Percentiles rank a stretch among this genome's conserved stretches.
These are phyloP conservation scores for Dasypolia templi DNA, from an alignment of 2,888 invertebrate genomes.

Conservation along the genomic window DNA sequence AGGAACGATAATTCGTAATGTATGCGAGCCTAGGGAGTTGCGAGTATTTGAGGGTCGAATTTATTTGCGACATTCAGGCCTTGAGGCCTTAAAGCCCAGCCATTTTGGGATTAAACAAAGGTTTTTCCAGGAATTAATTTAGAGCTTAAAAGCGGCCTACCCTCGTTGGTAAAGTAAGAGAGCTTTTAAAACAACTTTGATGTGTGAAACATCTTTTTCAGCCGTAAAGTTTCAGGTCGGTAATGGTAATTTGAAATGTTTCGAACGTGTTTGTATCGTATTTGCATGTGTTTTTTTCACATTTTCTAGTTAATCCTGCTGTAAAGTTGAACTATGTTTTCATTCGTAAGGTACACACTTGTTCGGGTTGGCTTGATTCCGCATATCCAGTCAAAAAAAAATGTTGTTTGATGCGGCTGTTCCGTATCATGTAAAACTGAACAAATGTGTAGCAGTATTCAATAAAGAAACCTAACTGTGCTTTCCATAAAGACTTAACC, in stretches of 20 bases:
- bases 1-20: constrained; percentile 49
- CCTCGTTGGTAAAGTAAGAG: constrained; percentile 11
- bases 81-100: neutral
- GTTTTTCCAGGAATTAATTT: constrained; percentile 35
- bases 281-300: neutral
- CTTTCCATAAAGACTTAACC: neutral
- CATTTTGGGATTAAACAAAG: constrained; percentile 26
- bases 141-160: constrained; percentile 19
- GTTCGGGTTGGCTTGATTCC: too few relatives aligned
- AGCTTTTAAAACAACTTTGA: constrained; percentile 29
- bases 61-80: constrained; percentile 39
- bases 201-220: constrained; percentile 23
- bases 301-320: neutral
- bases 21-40: constrained; percentile 33
- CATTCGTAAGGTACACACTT: too few relatives aligned
- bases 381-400: too few relatives aligned
- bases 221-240: constrained; percentile 15
- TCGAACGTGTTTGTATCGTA: constrained; percentile 9
- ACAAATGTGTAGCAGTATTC: too few relatives aligned
- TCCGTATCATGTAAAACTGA: neutral
- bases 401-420: too few relatives aligned
- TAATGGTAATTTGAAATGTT: constrained; percentile 28
- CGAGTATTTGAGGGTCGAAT: constrained; percentile 43
- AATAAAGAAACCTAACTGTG: too few relatives aligned
- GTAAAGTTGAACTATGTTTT: neutral